These are phyloP conservation scores for Craterocephalus amniculus DNA, from an alignment of 2,797 vertebrate species.

Conservation along the genomic window DNA sequence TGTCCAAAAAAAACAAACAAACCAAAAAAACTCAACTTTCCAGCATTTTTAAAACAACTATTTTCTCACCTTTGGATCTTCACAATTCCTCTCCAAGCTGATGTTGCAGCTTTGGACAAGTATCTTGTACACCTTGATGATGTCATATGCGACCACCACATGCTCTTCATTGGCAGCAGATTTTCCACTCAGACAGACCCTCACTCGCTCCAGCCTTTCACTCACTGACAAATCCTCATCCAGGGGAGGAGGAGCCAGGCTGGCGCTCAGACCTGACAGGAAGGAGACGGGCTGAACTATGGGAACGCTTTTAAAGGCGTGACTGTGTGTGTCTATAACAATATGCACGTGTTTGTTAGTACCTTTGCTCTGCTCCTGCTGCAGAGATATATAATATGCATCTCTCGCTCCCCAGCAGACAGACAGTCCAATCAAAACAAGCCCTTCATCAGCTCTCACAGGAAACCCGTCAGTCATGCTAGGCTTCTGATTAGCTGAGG, in stretches of 20 bases:
- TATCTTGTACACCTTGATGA: slow-evolving; percentile 91
- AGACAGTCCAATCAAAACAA: slow-evolving; percentile 88
- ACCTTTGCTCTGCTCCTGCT: slow-evolving; percentile 88
- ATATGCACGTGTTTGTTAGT: neutral
- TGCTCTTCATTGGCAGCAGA: slow-evolving; percentile 30
- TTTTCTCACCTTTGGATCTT: slow-evolving; percentile 92
- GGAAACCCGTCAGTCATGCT: slow-evolving; percentile 84
- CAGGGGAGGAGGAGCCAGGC: slow-evolving; percentile 91
- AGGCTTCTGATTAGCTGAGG: slow-evolving; percentile 44
- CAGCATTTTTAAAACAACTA: neutral
- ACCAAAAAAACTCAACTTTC: no score
- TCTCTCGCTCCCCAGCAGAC: slow-evolving; percentile 96
- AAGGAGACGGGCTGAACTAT: slow-evolving; percentile 7
- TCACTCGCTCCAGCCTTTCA: slow-evolving; percentile 86
- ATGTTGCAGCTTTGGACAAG: slow-evolving; percentile 90
- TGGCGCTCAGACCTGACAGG: slow-evolving; percentile 86
- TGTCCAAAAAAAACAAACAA: neutral
- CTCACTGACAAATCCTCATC: slow-evolving; percentile 85
- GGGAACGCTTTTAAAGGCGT: neutral
- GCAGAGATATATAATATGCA: slow-evolving; percentile 93
- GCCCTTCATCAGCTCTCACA: slow-evolving; percentile 81
- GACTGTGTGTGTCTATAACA: neutral
- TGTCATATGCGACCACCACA: slow-evolving; percentile 85
- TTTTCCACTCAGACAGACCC: slow-evolving; percentile 78
- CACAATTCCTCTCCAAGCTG: slow-evolving; percentile 87